Conservation (phyloP, 2,113 vertebrate genomes). For the Percina caprodes region DNA sequence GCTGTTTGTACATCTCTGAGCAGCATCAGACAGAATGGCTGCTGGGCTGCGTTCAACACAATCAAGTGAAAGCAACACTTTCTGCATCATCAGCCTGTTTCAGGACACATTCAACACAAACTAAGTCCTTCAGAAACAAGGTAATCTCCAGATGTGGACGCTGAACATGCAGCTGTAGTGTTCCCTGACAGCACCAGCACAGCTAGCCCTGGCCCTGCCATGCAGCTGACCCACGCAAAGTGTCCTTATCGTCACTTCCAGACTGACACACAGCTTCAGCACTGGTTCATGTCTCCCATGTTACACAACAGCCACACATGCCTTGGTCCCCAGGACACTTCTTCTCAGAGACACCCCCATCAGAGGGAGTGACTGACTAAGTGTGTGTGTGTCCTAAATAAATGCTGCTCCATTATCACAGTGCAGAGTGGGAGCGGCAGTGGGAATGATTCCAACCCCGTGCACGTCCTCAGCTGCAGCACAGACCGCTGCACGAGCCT, state of each 20-base stretch:
- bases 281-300: too few species aligned
- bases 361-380: neutral
- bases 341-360: too few species aligned
- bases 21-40: neutral
- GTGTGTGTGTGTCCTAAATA: conserved; percentile 15
- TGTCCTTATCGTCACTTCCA: too few species aligned
- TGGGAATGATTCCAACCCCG: conserved; percentile 33
- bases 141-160: neutral
- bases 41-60: neutral
- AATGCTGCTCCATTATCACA: conserved; percentile 35
- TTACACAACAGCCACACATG: too few species aligned
- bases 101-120: neutral
- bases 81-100: conserved; percentile 21
- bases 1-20: neutral
- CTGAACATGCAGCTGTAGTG: too few species aligned
- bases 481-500: conserved; percentile 7
- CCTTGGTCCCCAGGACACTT: too few species aligned
- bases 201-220: too few species aligned
- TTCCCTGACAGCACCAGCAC: too few species aligned
- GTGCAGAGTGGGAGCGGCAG: conserved; percentile 43
- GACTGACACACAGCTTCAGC: too few species aligned
- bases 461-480: conserved; percentile 56
- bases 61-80: neutral
- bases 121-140: neutral
- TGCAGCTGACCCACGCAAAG: too few species aligned